Evolutionary conservation across 2,113 vertebrate species (phyloP).

Genomic region (Strix aluco): DNA sequence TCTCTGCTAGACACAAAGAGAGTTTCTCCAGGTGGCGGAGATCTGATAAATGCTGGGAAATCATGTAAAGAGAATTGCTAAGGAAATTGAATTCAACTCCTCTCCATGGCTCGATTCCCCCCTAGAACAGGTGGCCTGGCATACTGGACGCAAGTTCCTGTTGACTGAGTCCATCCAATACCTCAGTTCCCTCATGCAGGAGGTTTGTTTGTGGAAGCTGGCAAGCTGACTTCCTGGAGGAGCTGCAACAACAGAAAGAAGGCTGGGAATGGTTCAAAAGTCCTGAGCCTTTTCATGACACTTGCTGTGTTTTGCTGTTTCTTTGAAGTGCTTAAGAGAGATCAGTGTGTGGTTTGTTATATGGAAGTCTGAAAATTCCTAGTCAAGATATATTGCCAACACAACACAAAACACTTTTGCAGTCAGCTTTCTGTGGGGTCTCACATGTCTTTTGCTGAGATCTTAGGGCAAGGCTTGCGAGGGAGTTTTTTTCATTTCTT

Average conservation of each 20-base stretch:
- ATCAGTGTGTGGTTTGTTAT: background rate
- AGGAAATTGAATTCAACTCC: slow-evolving; percentile 4
- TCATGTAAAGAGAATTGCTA: background rate
- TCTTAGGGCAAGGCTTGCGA: background rate
- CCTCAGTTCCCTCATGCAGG: background rate
- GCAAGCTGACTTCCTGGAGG: background rate
- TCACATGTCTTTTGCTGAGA: background rate
- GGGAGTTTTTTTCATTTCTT: background rate
- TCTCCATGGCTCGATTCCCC: background rate
- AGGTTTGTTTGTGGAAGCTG: slow-evolving; percentile 28
- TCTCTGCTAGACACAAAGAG: background rate
- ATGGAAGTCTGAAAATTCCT: background rate
- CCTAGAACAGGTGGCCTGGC: slow-evolving; percentile 51
- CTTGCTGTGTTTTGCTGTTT: background rate
- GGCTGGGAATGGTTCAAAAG: background rate
- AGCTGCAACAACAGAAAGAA: background rate
- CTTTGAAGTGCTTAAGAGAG: background rate
- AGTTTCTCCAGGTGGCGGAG: slow-evolving; percentile 16
- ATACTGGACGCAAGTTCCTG: background rate
- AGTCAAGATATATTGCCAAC: background rate
- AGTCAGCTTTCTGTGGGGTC: background rate
- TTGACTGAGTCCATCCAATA: background rate
- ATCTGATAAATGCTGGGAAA: slow-evolving; percentile 11
- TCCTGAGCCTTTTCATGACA: background rate
- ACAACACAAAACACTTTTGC: background rate